These are phyloP conservation scores for Eulemur rufifrons DNA, from an alignment of 2,113 vertebrate species.

Conservation along the genomic window DNA sequence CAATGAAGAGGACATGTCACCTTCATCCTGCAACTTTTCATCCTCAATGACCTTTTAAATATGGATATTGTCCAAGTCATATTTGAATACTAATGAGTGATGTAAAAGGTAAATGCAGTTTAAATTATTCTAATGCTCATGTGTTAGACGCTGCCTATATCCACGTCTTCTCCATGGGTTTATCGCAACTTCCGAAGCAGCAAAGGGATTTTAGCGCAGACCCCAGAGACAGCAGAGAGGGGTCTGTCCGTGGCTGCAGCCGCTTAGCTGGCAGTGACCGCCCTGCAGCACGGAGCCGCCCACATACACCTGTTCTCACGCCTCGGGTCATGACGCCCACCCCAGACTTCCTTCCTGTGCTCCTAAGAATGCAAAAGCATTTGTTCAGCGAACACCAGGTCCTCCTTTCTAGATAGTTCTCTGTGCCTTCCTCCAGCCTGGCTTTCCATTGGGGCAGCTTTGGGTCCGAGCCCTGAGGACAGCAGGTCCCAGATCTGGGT, in stretches of 20 bases:
- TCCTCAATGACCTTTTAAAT: neutral
- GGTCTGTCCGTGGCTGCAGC: accelerated
- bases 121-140: neutral
- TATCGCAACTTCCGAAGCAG: neutral
- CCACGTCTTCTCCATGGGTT: accelerated
- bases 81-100: neutral
- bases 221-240: accelerated
- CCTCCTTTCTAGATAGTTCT: neutral
- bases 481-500: neutral
- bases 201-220: accelerated
- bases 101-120: neutral
- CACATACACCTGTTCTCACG: accelerated
- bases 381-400: neutral
- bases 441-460: too few relatives aligned
- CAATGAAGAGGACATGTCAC: neutral
- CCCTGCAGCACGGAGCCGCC: neutral
- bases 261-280: accelerated
- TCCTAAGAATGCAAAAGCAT: neutral
- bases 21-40: neutral
- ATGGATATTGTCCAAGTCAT: neutral
- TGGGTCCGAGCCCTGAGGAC: too few relatives aligned
- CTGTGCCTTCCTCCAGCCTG: neutral
- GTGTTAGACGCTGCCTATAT: neutral
- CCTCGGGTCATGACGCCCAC: accelerated
- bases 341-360: accelerated